phyloP scores from a whole-genome alignment of 1,140 invertebrate genomes.

The Conopomorpha cramerella region DNA sequence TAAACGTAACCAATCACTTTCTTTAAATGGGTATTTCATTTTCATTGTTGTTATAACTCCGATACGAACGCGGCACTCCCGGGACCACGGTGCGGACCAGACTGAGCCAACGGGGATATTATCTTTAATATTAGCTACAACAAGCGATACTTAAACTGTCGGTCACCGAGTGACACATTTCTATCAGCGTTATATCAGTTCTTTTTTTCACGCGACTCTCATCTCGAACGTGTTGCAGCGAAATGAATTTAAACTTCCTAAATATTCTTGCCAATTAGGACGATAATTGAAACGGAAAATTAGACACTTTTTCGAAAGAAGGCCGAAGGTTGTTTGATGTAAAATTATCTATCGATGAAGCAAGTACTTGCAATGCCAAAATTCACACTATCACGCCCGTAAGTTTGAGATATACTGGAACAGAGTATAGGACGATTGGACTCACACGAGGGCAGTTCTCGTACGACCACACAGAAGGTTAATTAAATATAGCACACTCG shows the following conservation, averaged over 20 bases:
- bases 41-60: too few species aligned
- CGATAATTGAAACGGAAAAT: neutral
- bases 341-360: too few species aligned
- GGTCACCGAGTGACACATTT: too few species aligned
- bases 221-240: too few species aligned
- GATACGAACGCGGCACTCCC: constrained; percentile 29
- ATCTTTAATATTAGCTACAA: constrained; percentile 55
- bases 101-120: constrained; percentile 49
- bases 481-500: constrained; percentile 48
- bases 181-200: neutral
- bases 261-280: too few species aligned
- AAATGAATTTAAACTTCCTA: too few species aligned
- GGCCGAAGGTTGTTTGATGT: too few species aligned
- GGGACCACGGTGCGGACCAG: constrained; percentile 37
- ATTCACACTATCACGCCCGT: too few species aligned
- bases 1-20: too few species aligned
- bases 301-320: too few species aligned
- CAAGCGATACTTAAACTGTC: constrained; percentile 37
- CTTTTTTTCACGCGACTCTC: neutral
- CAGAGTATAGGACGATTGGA: constrained; percentile 42
- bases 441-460: constrained; percentile 39
- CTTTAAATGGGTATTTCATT: too few species aligned
- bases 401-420: constrained; percentile 36
- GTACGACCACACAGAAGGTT: constrained; percentile 25
- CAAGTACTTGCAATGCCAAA: too few species aligned